A percentile compares a stretch with the other conserved stretches of the same genome.
Evolutionary conservation across 2,113 vertebrate genomes (phyloP).

Genomic region (Orcinus orca): DNA sequence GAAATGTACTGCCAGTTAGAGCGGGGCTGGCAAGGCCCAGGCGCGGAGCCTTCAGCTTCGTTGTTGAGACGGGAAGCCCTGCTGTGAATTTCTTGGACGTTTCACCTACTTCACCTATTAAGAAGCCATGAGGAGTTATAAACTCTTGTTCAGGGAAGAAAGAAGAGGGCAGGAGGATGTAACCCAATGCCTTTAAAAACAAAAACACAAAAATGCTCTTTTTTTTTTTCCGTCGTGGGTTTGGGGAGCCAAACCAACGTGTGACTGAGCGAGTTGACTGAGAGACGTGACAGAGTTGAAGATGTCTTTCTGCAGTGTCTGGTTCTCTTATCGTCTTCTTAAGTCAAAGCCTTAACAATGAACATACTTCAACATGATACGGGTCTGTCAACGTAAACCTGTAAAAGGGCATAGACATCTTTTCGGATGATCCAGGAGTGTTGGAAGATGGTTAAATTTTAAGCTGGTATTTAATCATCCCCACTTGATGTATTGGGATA

Average conservation of each 20-base stretch:
- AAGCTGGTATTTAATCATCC: neutral
- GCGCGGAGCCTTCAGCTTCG: neutral
- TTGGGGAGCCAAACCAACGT: conserved; percentile 41
- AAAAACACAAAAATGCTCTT: conserved; percentile 9
- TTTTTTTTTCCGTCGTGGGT: conserved; percentile 24
- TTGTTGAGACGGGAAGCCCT: neutral
- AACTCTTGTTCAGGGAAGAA: conserved; percentile 78
- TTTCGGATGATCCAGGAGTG: conserved; percentile 18
- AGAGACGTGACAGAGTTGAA: conserved; percentile 9
- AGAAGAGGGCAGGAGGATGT: conserved; percentile 53
- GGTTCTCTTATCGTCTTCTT: conserved; percentile 65
- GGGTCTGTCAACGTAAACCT: conserved; percentile 58
- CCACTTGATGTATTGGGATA: neutral
- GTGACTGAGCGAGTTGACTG: conserved; percentile 36
- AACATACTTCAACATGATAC: conserved; percentile 59
- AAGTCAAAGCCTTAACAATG: conserved; percentile 79
- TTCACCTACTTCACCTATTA: conserved; percentile 59
- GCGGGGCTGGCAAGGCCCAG: neutral
- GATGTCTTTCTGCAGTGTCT: conserved; percentile 41
- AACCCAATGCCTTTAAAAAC: conserved; percentile 77
- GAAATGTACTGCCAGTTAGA: conserved; percentile 25
- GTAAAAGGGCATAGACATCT: neutral
- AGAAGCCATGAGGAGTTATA: conserved; percentile 79
- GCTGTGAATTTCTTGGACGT: conserved; percentile 2
- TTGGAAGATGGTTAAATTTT: neutral